phyloP scores from a whole-genome alignment of 2,888 invertebrate species.

The Dermolepida albohirtum region DNA sequence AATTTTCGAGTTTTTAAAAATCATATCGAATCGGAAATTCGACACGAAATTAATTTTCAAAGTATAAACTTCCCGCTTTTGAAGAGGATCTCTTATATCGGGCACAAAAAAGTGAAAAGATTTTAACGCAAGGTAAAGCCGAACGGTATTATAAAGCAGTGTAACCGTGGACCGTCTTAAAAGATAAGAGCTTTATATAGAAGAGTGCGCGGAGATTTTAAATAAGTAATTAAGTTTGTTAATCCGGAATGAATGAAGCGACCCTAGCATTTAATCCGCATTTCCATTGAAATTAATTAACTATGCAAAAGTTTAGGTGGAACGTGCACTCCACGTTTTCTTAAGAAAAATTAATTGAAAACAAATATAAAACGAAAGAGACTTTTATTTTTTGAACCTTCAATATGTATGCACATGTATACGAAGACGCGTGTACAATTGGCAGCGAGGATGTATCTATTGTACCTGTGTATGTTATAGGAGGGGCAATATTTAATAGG shows the following conservation, averaged over 20 bases:
- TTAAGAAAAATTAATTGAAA: conserved; percentile 33
- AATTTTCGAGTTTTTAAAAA: no score
- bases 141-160: conserved; percentile 1
- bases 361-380: conserved; percentile 11
- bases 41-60: no score
- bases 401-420: no score
- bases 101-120: conserved; percentile 4
- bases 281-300: conserved; percentile 51
- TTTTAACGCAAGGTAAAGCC: conserved; percentile 11
- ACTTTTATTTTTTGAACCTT: conserved; percentile 11
- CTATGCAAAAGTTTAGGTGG: conserved; percentile 39
- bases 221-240: conserved; percentile 51
- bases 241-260: conserved; percentile 49
- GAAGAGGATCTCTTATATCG: conserved; percentile 16
- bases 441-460: neutral
- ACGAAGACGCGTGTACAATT: neutral
- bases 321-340: conserved; percentile 15
- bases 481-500: conserved; percentile 52
- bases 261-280: conserved; percentile 48
- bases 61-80: conserved; percentile 7
- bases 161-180: conserved; percentile 1
- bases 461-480: neutral
- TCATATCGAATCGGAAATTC: no score
- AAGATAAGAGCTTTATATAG: conserved; percentile 33
- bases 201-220: conserved; percentile 45